Percentiles rank a stretch among this genome's conserved stretches.
Evolutionary conservation across 2,797 vertebrate genomes (phyloP).

Genomic region (Malacoraja senta): DNA sequence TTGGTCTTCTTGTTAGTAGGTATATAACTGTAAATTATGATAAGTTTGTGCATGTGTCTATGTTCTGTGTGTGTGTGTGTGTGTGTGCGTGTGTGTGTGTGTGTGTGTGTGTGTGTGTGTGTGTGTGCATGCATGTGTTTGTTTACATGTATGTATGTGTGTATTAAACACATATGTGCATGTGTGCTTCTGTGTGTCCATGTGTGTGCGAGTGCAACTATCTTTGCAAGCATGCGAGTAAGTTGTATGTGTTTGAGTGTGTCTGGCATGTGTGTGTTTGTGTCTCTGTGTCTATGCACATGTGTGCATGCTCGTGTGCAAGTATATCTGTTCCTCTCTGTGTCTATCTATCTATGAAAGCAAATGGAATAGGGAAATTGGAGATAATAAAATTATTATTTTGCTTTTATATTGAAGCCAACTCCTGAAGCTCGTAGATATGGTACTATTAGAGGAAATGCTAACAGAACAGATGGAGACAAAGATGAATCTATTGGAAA

Average conservation of each 20-base stretch:
- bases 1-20: neutral
- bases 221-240: too few relatives aligned
- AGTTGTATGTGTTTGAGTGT: too few relatives aligned
- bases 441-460: neutral
- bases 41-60: too few relatives aligned
- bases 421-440: neutral
- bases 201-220: too few relatives aligned
- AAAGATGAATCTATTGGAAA: neutral
- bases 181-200: neutral
- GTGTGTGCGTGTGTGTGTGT: neutral
- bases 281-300: too few relatives aligned
- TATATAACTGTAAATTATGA: neutral
- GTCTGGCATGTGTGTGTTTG: too few relatives aligned
- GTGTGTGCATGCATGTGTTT: neutral
- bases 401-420: constrained; percentile 8
- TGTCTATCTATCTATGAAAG: neutral
- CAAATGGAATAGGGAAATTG: neutral
- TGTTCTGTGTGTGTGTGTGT: neutral
- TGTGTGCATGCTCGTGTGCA: neutral
- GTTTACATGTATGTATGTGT: neutral
- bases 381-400: neutral
- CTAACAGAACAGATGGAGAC: too few relatives aligned
- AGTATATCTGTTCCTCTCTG: too few relatives aligned
- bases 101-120: neutral
- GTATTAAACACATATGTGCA: neutral